phyloP scores from a whole-genome alignment of 2,888 invertebrate species.

The Seira sanloemensis region DNA sequence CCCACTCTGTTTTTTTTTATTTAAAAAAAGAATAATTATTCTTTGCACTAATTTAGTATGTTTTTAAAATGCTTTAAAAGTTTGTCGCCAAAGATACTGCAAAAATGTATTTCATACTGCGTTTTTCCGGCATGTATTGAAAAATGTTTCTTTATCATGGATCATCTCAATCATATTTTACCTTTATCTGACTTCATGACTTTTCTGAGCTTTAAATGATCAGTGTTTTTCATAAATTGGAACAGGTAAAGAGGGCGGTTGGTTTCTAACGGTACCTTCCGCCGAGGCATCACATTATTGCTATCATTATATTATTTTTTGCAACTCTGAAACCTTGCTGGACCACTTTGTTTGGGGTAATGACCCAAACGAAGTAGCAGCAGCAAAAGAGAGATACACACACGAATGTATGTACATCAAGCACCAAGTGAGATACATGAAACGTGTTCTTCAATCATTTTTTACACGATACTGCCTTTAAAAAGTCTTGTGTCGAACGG shows the following conservation, averaged over 20 bases:
- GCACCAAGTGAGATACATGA: background rate
- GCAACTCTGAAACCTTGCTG: constrained; percentile 65
- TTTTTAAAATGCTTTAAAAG: too few relatives aligned
- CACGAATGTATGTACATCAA: background rate
- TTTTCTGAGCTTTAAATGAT: too few relatives aligned
- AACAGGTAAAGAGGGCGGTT: constrained; percentile 66
- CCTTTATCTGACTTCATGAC: too few relatives aligned
- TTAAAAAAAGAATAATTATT: too few relatives aligned
- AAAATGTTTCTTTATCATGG: too few relatives aligned
- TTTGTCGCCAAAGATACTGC: too few relatives aligned
- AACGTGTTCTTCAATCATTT: constrained; percentile 62
- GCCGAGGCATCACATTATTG: constrained; percentile 55
- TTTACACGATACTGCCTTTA: constrained; percentile 54
- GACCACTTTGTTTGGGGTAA: constrained; percentile 71
- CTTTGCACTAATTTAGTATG: too few relatives aligned
- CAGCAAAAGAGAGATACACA: background rate
- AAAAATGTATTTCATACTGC: too few relatives aligned
- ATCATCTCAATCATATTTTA: too few relatives aligned
- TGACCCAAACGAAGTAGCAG: constrained; percentile 62
- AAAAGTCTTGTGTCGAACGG: constrained; percentile 50
- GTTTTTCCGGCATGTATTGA: too few relatives aligned
- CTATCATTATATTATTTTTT: constrained; percentile 49
- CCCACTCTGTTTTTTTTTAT: too few relatives aligned
- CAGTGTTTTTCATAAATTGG: too few relatives aligned
- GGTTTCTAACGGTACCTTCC: constrained; percentile 63